Conservation (phyloP, 1,140 invertebrate species). For the Scaptodrosophila lebanonensis region DNA sequence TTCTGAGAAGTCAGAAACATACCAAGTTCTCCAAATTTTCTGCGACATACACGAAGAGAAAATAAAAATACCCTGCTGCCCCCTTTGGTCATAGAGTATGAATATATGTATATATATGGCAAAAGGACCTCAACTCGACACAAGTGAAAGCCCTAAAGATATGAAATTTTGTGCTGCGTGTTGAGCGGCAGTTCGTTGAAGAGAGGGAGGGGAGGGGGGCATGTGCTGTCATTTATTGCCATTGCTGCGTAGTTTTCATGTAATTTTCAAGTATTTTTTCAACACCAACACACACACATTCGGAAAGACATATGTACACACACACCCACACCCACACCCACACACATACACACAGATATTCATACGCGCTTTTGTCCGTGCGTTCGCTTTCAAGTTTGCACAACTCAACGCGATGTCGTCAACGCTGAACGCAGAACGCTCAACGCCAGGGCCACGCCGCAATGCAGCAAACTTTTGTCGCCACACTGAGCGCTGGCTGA, state of each 20-base stretch:
- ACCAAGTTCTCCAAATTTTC: too few species aligned
- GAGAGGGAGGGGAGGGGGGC: constrained; percentile 12
- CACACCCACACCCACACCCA: constrained; percentile 7
- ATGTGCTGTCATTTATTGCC: constrained; percentile 54
- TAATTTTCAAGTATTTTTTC: constrained; percentile 58
- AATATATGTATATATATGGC: neutral
- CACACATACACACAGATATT: neutral
- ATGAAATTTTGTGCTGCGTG: constrained; percentile 50
- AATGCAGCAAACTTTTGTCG: constrained; percentile 50
- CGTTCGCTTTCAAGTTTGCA: neutral
- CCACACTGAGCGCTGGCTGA: too few species aligned
- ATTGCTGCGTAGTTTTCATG: constrained; percentile 55
- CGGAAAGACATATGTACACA: constrained; percentile 11
- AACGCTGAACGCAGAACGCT: neutral
- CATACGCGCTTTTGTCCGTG: neutral
- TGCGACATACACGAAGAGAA: too few species aligned
- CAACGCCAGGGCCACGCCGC: constrained; percentile 15
- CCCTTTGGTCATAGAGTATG: too few species aligned
- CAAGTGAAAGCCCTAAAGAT: constrained; percentile 44
- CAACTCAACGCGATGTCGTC: neutral
- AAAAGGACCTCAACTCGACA: constrained; percentile 12
- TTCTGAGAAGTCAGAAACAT: too few species aligned
- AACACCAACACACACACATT: constrained; percentile 12
- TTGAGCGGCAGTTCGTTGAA: constrained; percentile 12
- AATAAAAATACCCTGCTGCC: too few species aligned